Evolutionary conservation across 1,140 invertebrate species (phyloP).

Genomic region (Hycleus phaleratus): DNA sequence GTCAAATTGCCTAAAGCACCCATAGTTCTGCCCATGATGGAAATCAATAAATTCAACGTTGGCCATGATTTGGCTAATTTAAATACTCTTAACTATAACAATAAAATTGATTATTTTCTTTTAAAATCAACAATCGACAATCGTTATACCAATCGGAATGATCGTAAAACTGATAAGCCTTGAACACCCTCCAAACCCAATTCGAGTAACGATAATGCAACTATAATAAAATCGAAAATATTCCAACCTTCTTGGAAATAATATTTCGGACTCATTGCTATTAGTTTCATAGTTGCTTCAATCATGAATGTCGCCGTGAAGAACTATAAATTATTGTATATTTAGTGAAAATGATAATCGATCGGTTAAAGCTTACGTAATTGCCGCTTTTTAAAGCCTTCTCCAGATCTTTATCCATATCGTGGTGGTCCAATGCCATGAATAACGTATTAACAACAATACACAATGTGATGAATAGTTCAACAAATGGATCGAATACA

Average conservation of each 20-base stretch:
- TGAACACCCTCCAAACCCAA: slow-evolving; percentile 86
- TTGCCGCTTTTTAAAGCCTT: slow-evolving; percentile 84
- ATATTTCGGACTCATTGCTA: slow-evolving; percentile 93
- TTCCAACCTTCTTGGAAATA: slow-evolving; percentile 99
- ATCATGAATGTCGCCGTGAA: slow-evolving; percentile 96
- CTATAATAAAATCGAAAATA: slow-evolving; percentile 98
- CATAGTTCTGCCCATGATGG: slow-evolving; percentile 96
- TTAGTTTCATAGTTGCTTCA: slow-evolving; percentile 91
- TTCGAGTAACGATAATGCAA: slow-evolving; percentile 89
- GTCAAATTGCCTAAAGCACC: slow-evolving; percentile 96
- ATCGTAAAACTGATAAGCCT: slow-evolving; percentile 92
- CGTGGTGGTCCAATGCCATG: slow-evolving; percentile 95
- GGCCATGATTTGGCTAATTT: slow-evolving; percentile 99
- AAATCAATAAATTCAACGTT: slow-evolving; percentile 94
- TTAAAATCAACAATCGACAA: background rate
- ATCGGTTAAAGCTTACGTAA: slow-evolving; percentile 62
- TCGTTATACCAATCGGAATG: slow-evolving; percentile 86
- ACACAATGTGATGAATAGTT: slow-evolving; percentile 95
- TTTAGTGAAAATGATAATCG: background rate
- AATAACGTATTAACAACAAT: slow-evolving; percentile 97
- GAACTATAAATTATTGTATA: slow-evolving; percentile 59
- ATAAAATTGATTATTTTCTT: background rate
- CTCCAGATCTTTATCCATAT: slow-evolving; percentile 83
- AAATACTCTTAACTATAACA: slow-evolving; percentile 90
- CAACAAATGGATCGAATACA: slow-evolving; percentile 96